phyloP scores from a whole-genome alignment of 1,140 invertebrate genomes.

The Schlechtendalia chinensis region DNA sequence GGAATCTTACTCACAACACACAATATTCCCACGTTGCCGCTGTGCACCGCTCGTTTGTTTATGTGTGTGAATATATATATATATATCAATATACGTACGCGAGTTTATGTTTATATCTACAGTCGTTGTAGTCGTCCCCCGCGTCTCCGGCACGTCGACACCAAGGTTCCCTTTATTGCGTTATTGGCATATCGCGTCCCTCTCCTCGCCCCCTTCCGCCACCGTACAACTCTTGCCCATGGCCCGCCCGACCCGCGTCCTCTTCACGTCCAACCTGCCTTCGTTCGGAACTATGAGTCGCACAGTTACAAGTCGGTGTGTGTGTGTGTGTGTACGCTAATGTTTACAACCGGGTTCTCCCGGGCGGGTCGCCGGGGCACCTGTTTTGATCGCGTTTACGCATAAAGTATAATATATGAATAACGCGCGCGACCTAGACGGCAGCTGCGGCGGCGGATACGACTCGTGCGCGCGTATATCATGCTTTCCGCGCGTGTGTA shows the following conservation, averaged over 20 bases:
- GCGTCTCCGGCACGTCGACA: conserved; percentile 40
- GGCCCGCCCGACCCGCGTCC: not conserved
- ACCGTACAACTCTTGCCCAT: not conserved
- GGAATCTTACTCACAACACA: conserved; percentile 46
- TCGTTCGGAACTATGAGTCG: not conserved
- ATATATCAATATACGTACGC: not conserved
- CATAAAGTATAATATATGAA: not conserved
- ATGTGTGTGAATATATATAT: not conserved
- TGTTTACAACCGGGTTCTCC: conserved; percentile 47
- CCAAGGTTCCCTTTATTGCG: conserved; percentile 49
- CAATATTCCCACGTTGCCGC: conserved; percentile 44
- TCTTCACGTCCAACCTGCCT: too few species aligned
- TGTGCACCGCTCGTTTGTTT: conserved; percentile 25
- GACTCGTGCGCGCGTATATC: not conserved
- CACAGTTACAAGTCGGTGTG: not conserved
- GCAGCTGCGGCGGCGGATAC: not conserved
- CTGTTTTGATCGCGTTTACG: conserved; percentile 27
- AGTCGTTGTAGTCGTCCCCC: conserved; percentile 32
- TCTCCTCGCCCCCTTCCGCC: not conserved
- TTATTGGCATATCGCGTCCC: conserved; percentile 48
- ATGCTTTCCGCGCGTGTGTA: not conserved
- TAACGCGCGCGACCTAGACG: conserved; percentile 7
- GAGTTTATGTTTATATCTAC: not conserved
- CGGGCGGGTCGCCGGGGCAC: conserved; percentile 39
- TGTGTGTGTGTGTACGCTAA: not conserved